Evolutionary conservation across 2,113 vertebrate genomes (phyloP), one percentile per base, ranked within the genome.

Genomic region (Spilogale gracilis): DNA sequence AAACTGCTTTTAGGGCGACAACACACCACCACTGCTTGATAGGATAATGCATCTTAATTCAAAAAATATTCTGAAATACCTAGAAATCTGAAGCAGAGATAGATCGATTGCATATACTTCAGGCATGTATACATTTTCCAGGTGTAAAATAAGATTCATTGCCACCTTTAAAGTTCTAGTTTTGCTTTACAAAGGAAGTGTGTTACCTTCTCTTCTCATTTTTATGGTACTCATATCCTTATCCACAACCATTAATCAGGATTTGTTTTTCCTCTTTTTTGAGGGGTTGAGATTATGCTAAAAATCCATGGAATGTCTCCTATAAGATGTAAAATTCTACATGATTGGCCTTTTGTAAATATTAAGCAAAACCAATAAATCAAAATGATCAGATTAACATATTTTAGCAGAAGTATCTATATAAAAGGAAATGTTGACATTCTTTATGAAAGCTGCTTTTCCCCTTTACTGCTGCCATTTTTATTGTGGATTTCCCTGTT

Each of bases 401-500:
- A 94, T 94, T 85, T 94, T 96, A 95, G 52, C 56, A 56, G 83
- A 92, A 85, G 45, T 60, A 81, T 69, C 81, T 63, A n/a, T 11
- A 38, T 65, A 69, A 97, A 95, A 86, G 81, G 60, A 94, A 95
- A 93, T 95, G 92, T 96, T 97, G 96, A 87, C 85, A 69, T 96
- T 96, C 89, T 97, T 97, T 96, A 95, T 97, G 93, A 96, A 97
- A 96, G 71, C 76, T 60, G 56, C 71, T 88, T 91, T 91, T 80
- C 21, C 60, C 48, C 87, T 88, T 96, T 79, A 92, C 90, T 96
- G 71, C 95, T 95, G 96, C 81, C 92, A 91, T 97, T 96, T 97
- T 97, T 89, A 87, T 96, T 88, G 92, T 95, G 87, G 78, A 98
- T 96, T 96, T 97, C 95, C 92, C 94, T 96, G n/a, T 91, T 96